phyloP scores from a whole-genome alignment of 2,797 vertebrate genomes.

The Amazona ochrocephala region DNA sequence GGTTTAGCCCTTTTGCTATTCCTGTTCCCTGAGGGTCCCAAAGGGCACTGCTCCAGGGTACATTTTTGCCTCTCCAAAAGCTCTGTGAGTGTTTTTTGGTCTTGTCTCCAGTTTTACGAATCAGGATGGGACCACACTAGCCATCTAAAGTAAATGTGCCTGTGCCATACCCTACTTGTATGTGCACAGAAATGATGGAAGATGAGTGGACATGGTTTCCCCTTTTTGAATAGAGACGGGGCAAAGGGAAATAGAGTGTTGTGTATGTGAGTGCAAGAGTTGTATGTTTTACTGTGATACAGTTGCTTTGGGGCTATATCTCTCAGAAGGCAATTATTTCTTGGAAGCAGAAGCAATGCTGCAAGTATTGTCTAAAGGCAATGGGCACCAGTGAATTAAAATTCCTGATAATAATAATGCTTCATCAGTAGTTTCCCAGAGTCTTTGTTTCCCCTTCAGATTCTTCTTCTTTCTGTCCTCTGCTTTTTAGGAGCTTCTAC shows the following conservation, averaged over 20 bases:
- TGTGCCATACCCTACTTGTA: neutral
- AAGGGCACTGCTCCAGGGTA: neutral
- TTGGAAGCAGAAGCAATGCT: neutral
- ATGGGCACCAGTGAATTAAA: neutral
- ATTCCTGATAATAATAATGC: neutral
- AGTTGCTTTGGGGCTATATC: no score
- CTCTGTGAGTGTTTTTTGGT: neutral
- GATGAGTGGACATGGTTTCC: neutral
- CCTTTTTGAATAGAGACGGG: neutral
- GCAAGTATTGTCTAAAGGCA: neutral
- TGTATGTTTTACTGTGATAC: neutral
- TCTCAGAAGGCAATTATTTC: neutral
- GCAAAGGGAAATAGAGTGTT: neutral
- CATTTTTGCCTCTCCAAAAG: neutral
- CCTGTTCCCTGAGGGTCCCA: neutral
- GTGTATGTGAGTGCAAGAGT: neutral
- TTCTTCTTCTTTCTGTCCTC: neutral
- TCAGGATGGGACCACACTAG: neutral
- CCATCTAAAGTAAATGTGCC: neutral
- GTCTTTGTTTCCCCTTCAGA: neutral
- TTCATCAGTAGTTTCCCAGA: neutral
- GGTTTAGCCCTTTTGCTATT: neutral
- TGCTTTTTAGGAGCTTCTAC: neutral
- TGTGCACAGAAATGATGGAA: neutral
- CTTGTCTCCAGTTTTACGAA: neutral